Conservation (phyloP, 2,888 invertebrate species). For the Gisinianus flammeolus region DNA sequence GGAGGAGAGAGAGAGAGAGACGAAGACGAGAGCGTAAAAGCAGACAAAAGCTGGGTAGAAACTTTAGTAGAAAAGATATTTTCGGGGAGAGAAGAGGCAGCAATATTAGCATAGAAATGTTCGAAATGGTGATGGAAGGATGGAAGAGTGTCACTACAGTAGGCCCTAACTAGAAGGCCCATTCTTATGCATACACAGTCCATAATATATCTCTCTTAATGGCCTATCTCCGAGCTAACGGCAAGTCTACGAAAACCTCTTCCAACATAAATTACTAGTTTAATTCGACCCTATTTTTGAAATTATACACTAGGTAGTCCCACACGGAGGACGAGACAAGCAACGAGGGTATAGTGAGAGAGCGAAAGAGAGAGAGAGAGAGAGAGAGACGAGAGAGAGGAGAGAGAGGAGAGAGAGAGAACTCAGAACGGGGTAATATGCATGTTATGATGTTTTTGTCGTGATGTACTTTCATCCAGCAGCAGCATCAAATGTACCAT, state of each 20-base stretch:
- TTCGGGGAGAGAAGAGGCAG: conserved; percentile 38
- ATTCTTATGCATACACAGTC: conserved; percentile 42
- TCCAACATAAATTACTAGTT: conserved; percentile 41
- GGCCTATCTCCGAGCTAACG: conserved; percentile 41
- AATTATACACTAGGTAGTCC: conserved; percentile 42
- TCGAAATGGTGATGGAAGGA: conserved; percentile 54
- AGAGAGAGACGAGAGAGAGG: background rate
- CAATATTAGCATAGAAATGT: conserved; percentile 52
- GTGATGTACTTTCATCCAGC: conserved; percentile 7
- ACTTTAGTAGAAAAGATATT: conserved; percentile 17
- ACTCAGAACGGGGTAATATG: conserved; percentile 7
- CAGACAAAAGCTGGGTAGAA: conserved; percentile 13
- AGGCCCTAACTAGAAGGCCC: conserved; percentile 36
- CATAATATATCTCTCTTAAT: conserved; percentile 43
- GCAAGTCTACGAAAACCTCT: conserved; percentile 37
- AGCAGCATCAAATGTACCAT: conserved; percentile 31
- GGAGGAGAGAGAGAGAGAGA: conserved; percentile 1
- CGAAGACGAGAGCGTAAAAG: background rate
- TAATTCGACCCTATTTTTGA: conserved; percentile 43
- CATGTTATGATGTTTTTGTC: conserved; percentile 32
- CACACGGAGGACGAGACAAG: conserved; percentile 19
- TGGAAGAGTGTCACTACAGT: conserved; percentile 54
- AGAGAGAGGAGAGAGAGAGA: conserved; percentile 16
- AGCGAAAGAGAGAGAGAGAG: conserved; percentile 8
- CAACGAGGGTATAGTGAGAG: background rate